Percentiles rank a stretch among this genome's conserved stretches.
Conservation (phyloP, 2,888 invertebrate genomes). For the Latheticus oryzae region DNA sequence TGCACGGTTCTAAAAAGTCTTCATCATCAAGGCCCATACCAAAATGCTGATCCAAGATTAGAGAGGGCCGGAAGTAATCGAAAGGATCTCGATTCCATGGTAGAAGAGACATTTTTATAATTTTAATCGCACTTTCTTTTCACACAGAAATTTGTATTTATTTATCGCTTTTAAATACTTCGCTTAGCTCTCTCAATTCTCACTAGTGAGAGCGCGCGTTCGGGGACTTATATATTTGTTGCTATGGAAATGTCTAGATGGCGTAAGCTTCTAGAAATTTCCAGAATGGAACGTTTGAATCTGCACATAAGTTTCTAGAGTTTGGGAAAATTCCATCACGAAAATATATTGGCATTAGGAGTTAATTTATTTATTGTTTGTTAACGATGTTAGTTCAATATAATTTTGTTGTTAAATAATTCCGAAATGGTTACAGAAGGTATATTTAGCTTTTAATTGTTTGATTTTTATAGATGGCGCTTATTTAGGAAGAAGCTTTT, state of each 20-base stretch:
- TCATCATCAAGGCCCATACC: constrained; percentile 16
- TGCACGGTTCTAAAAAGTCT: constrained; percentile 11
- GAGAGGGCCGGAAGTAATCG: constrained; percentile 21
- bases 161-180: constrained; percentile 2
- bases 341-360: no score
- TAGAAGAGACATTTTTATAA: constrained; percentile 16
- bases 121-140: background rate
- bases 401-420: no score
- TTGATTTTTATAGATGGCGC: no score
- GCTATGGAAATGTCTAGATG: background rate
- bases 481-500: no score
- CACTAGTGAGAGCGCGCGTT: background rate
- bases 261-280: background rate
- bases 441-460: no score
- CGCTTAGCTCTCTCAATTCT: background rate
- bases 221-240: constrained; percentile 2
- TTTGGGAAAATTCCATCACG: no score
- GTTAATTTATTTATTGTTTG: no score
- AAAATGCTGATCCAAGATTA: constrained; percentile 17
- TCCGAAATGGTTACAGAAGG: no score
- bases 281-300: no score
- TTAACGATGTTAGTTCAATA: no score
- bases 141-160: background rate
- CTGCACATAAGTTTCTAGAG: no score
- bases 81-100: constrained; percentile 21